Conservation (phyloP, 2,888 invertebrate genomes). For the Diarsia brunnea region DNA sequence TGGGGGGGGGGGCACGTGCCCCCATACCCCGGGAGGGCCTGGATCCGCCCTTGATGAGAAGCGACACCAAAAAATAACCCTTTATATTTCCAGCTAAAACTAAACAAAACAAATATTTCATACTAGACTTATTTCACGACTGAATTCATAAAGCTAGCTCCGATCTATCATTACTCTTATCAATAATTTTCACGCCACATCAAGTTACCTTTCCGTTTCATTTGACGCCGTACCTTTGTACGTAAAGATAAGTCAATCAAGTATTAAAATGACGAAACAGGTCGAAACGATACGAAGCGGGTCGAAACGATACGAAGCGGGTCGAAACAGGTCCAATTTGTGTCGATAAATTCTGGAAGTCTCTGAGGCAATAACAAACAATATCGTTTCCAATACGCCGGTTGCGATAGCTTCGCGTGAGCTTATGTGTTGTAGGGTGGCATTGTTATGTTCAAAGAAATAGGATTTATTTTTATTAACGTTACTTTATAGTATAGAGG, state of each 20-base stretch:
- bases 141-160: conserved; percentile 9
- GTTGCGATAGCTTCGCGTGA: conserved; percentile 66
- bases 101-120: conserved; percentile 10
- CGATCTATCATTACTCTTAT: conserved; percentile 42
- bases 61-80: background rate
- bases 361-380: conserved; percentile 80
- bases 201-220: conserved; percentile 48
- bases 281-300: conserved; percentile 55
- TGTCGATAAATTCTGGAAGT: conserved; percentile 72
- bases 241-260: conserved; percentile 72
- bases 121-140: conserved; percentile 17
- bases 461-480: background rate
- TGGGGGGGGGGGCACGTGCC: too few relatives aligned
- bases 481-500: background rate
- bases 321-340: conserved; percentile 71
- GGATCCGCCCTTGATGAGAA: too few relatives aligned
- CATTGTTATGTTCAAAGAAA: background rate
- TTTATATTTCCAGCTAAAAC: conserved; percentile 21
- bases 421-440: conserved; percentile 57
- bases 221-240: conserved; percentile 34
- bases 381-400: conserved; percentile 79
- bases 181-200: conserved; percentile 46
- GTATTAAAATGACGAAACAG: conserved; percentile 72
- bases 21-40: too few relatives aligned
- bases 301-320: conserved; percentile 32